Base-by-base conservation (phyloP, 2,888 invertebrate genomes). In the Lottia gigantea region DNA sequence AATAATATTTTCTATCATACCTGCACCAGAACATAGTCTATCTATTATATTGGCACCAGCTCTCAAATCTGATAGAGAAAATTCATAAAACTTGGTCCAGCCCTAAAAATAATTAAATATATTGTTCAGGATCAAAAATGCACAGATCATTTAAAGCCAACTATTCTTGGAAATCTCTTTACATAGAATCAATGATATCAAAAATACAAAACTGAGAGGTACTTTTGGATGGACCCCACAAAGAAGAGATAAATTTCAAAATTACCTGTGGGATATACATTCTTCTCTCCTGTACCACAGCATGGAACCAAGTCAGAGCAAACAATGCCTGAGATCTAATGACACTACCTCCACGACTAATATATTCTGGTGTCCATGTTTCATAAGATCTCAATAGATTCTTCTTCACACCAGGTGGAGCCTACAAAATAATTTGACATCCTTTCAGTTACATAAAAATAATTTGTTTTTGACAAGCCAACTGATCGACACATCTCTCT, bases 61-160 rank as follows among this genome's bases (percentile, higher is more conserved):
- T 67, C 92, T 91, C 0, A 95, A 90, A 88, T 96, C 96, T 0
- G 93, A 91, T 80, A 93, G 93, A 67, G 93, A 94, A 89, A 96
- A 96, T 85, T 96, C 95, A 88, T 97, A 96, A 85, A 92, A 92
- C 85, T 94, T 94, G 0, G 94, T 93, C 96, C 96, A 96, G 0
- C 95, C 94, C 91, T 95, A 78, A 66, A 76, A 76, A 61, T 49
- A 66, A 64, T 62, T 25, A 68, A 23, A 62, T 8, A 46, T 23
- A 23, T 1, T 61, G 19, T 8, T 19, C 3, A 61, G 19, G 12
- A 61, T 7, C 12, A 12, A 1, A 61, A 61, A 61, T 61, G 19
- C 11, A 2, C 8, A 23, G 4, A 2, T 55, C 2, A 19, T 55
- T 55, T 19, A 55, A 7, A 4, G 31, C 2, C 31, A 31, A 31